These are phyloP conservation scores for Propithecus deckenii DNA, from an alignment of 2,797 vertebrate genomes.

Conservation along the genomic window DNA sequence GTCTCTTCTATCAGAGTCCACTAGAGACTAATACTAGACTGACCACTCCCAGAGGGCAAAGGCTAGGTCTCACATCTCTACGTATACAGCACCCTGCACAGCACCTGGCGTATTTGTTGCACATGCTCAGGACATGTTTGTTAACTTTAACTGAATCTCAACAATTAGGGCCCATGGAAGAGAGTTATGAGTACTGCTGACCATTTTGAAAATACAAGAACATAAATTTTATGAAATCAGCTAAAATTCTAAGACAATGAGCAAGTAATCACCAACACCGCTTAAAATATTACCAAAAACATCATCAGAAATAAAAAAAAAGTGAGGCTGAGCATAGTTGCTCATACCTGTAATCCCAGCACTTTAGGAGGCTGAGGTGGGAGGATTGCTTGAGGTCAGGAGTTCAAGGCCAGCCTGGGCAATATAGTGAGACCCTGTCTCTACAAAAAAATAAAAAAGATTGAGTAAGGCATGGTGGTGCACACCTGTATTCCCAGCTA, in stretches of 20 bases:
- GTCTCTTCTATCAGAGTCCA: neutral
- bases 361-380: neutral
- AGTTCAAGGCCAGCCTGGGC: neutral
- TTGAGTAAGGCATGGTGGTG: neutral
- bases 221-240: neutral
- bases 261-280: neutral
- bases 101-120: neutral
- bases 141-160: neutral
- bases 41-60: neutral
- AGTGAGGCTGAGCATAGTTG: neutral
- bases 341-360: neutral
- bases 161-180: neutral
- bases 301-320: neutral
- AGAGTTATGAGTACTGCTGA: neutral
- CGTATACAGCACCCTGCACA: neutral
- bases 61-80: neutral
- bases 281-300: neutral
- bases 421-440: neutral
- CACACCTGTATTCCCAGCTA: neutral
- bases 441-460: neutral
- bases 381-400: neutral
- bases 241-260: constrained; percentile 24
- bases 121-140: neutral
- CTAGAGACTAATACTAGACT: neutral
- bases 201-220: neutral